Evolutionary conservation across 2,888 invertebrate genomes (phyloP).

Genomic region (Trichogramma dendrolimi): DNA sequence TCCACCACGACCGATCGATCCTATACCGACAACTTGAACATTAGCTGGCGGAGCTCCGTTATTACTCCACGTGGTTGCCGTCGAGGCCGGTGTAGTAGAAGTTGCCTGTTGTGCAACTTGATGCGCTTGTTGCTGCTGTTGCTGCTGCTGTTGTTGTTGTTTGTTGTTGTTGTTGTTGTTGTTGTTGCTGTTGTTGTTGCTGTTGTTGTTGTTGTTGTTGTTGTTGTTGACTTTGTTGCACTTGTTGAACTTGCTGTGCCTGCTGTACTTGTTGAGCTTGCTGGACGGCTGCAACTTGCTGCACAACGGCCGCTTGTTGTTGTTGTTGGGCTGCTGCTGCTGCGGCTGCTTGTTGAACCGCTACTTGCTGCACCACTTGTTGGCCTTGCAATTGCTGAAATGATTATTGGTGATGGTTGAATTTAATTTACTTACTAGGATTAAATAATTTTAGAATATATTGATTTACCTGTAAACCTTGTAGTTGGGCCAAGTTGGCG

Average conservation of each 20-base stretch:
- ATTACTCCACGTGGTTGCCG: slow-evolving; percentile 47
- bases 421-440: neutral
- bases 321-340: slow-evolving; percentile 35
- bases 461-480: slow-evolving; percentile 46
- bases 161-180: slow-evolving; percentile 38
- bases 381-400: slow-evolving; percentile 41
- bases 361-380: slow-evolving; percentile 44
- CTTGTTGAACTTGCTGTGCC: slow-evolving; percentile 41
- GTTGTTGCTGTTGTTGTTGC: slow-evolving; percentile 37
- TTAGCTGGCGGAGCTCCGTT: slow-evolving; percentile 47
- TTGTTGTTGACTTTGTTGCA: slow-evolving; percentile 36
- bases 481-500: slow-evolving; percentile 59
- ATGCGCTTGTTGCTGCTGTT: slow-evolving; percentile 44
- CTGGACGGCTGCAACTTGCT: slow-evolving; percentile 40
- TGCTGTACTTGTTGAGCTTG: slow-evolving; percentile 35
- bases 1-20: slow-evolving; percentile 41
- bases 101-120: slow-evolving; percentile 49
- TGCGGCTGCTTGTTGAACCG: slow-evolving; percentile 32
- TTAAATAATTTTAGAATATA: neutral
- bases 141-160: slow-evolving; percentile 34
- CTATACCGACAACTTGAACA: slow-evolving; percentile 49
- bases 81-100: slow-evolving; percentile 46
- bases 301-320: slow-evolving; percentile 35
- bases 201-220: slow-evolving; percentile 39
- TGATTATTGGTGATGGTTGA: slow-evolving; percentile 1